Evolutionary conservation across 2,888 invertebrate species (phyloP).

Genomic region (Chymomyza caudatula): DNA sequence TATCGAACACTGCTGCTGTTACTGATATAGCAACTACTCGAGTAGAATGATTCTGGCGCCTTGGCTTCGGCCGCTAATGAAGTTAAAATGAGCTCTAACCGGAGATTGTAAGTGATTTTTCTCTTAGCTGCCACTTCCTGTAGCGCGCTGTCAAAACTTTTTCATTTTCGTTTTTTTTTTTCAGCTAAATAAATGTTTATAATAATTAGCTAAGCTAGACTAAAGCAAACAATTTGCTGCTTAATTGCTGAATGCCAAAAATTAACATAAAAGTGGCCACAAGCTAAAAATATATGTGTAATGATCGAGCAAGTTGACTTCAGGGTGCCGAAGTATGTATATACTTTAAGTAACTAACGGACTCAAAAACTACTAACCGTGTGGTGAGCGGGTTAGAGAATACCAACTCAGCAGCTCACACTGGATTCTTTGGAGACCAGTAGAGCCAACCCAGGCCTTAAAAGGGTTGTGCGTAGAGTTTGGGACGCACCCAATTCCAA

Average conservation of each 20-base stretch:
- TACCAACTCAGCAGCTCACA: no score
- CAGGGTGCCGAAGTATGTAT: background rate
- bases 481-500: no score
- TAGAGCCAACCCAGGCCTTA: no score
- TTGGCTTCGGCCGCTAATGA: constrained; percentile 45
- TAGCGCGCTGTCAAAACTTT: constrained; percentile 26
- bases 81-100: constrained; percentile 42
- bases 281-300: background rate
- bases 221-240: constrained; percentile 53
- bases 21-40: constrained; percentile 18
- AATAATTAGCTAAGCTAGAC: constrained; percentile 55
- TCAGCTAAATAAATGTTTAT: constrained; percentile 48
- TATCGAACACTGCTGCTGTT: constrained; percentile 41
- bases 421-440: no score
- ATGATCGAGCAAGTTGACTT: background rate
- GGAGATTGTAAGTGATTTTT: constrained; percentile 18
- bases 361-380: no score
- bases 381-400: no score
- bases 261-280: constrained; percentile 4
- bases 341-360: background rate
- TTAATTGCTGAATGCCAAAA: constrained; percentile 55
- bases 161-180: background rate
- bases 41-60: background rate
- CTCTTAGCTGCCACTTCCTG: constrained; percentile 45
- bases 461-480: no score